Evolutionary conservation across 1,140 invertebrate species (phyloP).

Genomic region (Aphelinus certus): DNA sequence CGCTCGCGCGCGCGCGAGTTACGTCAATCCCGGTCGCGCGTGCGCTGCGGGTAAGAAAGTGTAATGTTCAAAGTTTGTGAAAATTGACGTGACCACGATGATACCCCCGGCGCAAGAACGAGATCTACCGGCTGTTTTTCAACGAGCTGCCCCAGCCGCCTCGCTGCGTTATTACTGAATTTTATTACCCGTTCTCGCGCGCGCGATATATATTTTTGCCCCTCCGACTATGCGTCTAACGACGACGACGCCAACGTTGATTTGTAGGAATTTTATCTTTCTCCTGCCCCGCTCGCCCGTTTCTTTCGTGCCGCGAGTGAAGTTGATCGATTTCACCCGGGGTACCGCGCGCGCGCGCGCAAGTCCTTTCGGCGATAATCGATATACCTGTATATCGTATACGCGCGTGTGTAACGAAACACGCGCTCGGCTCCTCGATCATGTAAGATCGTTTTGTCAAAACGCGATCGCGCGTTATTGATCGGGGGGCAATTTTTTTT

Average conservation of each 20-base stretch:
- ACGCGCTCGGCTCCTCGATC: too few relatives aligned
- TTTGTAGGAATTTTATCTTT: constrained; percentile 14
- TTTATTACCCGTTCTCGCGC: constrained; percentile 17
- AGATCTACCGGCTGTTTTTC: constrained; percentile 23
- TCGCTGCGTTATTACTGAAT: constrained; percentile 25
- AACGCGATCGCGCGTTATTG: too few relatives aligned
- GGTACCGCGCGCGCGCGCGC: too few relatives aligned
- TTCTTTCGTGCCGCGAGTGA: too few relatives aligned
- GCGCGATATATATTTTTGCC: constrained; percentile 8
- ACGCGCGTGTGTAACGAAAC: too few relatives aligned
- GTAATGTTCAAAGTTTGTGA: constrained; percentile 36
- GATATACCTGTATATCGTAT: too few relatives aligned
- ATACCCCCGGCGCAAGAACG: neutral
- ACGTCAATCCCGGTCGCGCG: constrained; percentile 11
- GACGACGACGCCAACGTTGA: constrained; percentile 8
- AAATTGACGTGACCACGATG: constrained; percentile 31
- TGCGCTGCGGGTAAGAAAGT: constrained; percentile 21
- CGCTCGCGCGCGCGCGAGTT: neutral
- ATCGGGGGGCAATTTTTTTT: too few relatives aligned
- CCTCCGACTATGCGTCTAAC: neutral
- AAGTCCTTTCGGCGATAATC: too few relatives aligned
- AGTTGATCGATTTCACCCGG: too few relatives aligned
- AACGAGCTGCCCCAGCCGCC: too few relatives aligned
- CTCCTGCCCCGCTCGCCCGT: neutral
- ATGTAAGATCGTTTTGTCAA: too few relatives aligned